Evolutionary conservation across 2,113 vertebrate genomes (phyloP).

Genomic region (Siniperca knerii): DNA sequence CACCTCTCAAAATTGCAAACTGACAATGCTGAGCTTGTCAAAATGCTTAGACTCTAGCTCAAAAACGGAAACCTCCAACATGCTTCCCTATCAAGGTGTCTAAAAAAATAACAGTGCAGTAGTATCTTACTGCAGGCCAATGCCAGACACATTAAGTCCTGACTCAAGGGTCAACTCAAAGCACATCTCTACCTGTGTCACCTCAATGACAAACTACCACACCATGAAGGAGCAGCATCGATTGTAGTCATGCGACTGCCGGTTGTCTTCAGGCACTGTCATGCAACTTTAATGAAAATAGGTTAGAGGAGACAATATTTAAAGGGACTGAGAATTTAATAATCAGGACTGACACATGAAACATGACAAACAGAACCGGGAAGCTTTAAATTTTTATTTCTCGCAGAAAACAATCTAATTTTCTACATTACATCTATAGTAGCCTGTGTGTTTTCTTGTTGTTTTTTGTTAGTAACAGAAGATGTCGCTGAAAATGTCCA

Average conservation of each 20-base stretch:
- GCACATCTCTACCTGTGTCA: constrained; percentile 29
- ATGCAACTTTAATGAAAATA: constrained; percentile 79
- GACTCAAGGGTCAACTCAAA: constrained; percentile 38
- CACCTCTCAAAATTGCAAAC: constrained; percentile 27
- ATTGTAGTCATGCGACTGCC: constrained; percentile 54
- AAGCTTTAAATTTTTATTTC: neutral
- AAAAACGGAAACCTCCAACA: constrained; percentile 10
- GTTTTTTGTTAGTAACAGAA: neutral
- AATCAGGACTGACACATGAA: constrained; percentile 19
- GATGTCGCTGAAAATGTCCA: constrained; percentile 22
- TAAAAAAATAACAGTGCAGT: neutral
- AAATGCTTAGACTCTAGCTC: constrained; percentile 13
- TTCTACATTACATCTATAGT: neutral
- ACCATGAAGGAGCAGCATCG: constrained; percentile 47
- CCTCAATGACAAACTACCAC: constrained; percentile 41
- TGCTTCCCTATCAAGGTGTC: constrained; percentile 5
- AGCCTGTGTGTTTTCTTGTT: neutral
- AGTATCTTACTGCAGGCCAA: constrained; percentile 2
- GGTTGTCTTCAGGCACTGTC: constrained; percentile 56
- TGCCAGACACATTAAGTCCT: constrained; percentile 32
- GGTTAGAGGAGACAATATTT: constrained; percentile 56
- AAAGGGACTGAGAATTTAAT: constrained; percentile 27
- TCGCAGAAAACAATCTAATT: neutral
- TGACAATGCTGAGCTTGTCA: constrained; percentile 30
- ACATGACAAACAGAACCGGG: constrained; percentile 26